phyloP scores from a whole-genome alignment of 2,113 vertebrate genomes.

The Lipophrys pholis region DNA sequence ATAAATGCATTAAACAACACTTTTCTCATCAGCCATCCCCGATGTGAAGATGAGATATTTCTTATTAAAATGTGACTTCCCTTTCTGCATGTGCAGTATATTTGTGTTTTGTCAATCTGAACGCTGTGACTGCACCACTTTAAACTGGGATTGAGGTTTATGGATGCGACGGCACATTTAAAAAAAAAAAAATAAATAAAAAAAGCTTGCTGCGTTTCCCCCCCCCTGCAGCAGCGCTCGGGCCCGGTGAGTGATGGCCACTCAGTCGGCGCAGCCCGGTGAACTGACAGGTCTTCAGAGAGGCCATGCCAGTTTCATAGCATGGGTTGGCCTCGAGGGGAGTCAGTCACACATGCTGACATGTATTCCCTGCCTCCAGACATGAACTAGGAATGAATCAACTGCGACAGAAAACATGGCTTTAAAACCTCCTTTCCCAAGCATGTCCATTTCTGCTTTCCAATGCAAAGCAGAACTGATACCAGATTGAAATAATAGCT shows the following conservation, averaged over 20 bases:
- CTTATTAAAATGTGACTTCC: neutral
- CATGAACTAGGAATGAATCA: neutral
- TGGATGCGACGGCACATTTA: too few relatives aligned
- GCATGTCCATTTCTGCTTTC: neutral
- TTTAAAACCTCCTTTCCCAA: neutral
- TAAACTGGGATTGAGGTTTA: neutral
- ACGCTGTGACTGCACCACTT: slow-evolving; percentile 26
- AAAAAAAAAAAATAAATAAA: too few relatives aligned
- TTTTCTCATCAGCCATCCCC: too few relatives aligned
- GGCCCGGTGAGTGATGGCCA: neutral
- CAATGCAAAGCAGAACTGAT: slow-evolving; percentile 1
- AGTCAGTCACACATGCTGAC: slow-evolving; percentile 36
- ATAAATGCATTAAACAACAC: too few relatives aligned
- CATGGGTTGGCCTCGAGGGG: slow-evolving; percentile 19
- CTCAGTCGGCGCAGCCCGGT: slow-evolving; percentile 23
- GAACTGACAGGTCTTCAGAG: slow-evolving; percentile 49
- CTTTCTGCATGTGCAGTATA: neutral
- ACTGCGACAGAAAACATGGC: slow-evolving; percentile 25
- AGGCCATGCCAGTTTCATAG: slow-evolving; percentile 25
- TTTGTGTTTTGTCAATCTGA: neutral
- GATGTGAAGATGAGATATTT: neutral
- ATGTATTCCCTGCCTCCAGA: slow-evolving; percentile 11
- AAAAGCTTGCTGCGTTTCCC: slow-evolving; percentile 5
- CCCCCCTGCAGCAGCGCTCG: slow-evolving; percentile 1
- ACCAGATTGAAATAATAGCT: neutral